Base-by-base conservation (phyloP, 2,888 invertebrate species). In the Drosophila flavopinicola region DNA sequence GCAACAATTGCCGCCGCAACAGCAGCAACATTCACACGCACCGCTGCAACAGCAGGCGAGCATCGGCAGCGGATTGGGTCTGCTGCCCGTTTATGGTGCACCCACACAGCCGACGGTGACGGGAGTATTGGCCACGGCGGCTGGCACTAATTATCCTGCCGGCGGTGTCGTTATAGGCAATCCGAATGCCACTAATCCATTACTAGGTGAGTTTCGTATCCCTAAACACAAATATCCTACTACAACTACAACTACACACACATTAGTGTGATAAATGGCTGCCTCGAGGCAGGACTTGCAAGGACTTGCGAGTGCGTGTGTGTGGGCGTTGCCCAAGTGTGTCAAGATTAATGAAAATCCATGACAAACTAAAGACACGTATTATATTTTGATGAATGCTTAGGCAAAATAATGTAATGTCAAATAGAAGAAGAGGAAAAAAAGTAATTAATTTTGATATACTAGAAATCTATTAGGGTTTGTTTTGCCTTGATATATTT, bases 141-240 rank as follows among this genome's bases (percentile, higher is more conserved):
- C 60, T 10, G 77, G 72, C 59, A 47, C 69, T 45, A 85, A 77
- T 87, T 85, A 85, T 39, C 85, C 85, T 6, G 72, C 80, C 13
- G 89, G 88, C 25, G 88, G 88, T 41, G 88, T 89, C 7, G 88
- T 88, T 54, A 89, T 88, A 60, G 88, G 88, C 60, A 88, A 88
- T 78, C 88, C 88, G 17, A 88, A 88, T 84, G 87, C 88, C 44
- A 87, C 86, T 60, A 88, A 89, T 87, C 89, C 89, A 69, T 75
- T 88, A 61, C 74, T 88, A 64, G 88, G 88, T 88, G 57, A 89
- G 88, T 88, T 47, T 20, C 24, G 6, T 13, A 7, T 9, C 9
- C 20, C 6, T 17, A 6, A 38, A 30, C 15, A 32, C 10, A 11
- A 24, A 30, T 1, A 11, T 3, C 17, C 17, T n/a, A 24, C 23